A percentile compares a stretch with the other conserved stretches of the same genome.
These are phyloP conservation scores for Tamias sibiricus DNA, from an alignment of 2,113 vertebrate genomes.

Conservation along the genomic window DNA sequence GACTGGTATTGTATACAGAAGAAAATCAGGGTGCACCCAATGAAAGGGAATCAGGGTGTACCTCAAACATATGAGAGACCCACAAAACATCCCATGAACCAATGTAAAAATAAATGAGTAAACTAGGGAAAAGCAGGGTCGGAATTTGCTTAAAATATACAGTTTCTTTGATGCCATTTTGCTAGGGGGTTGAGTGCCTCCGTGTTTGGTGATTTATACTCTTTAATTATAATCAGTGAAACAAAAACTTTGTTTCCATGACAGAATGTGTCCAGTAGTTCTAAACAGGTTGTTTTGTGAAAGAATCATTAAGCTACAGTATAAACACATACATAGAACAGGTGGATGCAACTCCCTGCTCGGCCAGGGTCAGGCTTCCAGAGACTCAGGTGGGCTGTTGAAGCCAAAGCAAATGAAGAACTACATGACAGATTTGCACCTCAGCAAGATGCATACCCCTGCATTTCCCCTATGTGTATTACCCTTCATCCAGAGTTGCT, in stretches of 20 bases:
- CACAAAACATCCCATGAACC: background rate
- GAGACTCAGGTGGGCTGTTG: background rate
- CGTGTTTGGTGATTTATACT: background rate
- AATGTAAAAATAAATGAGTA: background rate
- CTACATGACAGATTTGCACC: rapidly evolving
- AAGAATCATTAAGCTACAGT: background rate
- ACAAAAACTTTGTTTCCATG: background rate
- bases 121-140: background rate
- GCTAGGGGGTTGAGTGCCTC: background rate
- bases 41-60: background rate
- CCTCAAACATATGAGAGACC: rapidly evolving
- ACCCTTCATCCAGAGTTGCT: background rate
- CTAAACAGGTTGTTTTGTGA: background rate
- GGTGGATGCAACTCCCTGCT: rapidly evolving
- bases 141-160: background rate
- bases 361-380: background rate
- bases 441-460: background rate
- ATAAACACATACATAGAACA: too few relatives aligned
- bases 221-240: background rate
- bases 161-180: background rate
- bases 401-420: background rate
- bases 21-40: background rate
- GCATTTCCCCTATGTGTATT: background rate
- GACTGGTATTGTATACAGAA: background rate
- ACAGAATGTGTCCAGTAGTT: background rate